These are phyloP conservation scores for Pristionchus exspectatus DNA, from an alignment of 2,888 invertebrate genomes.

Conservation along the genomic window DNA sequence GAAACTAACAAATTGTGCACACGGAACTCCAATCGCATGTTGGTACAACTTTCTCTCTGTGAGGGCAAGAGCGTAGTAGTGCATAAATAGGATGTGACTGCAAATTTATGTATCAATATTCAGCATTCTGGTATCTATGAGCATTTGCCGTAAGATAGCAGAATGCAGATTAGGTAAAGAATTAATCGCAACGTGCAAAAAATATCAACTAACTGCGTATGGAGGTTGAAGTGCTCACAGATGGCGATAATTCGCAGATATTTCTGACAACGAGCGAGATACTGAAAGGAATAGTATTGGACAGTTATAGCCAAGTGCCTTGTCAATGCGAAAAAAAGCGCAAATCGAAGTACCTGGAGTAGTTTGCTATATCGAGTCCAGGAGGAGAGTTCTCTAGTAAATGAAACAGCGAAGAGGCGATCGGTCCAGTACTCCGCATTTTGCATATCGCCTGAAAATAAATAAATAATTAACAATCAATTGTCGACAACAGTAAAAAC, in stretches of 20 bases:
- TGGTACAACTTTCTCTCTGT: slow-evolving; percentile 28
- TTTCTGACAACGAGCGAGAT: slow-evolving; percentile 32
- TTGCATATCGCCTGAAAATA: slow-evolving; percentile 26
- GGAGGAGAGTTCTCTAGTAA: background rate
- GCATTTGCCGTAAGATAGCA: background rate
- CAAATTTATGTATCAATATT: background rate
- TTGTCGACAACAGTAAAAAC: too few species aligned
- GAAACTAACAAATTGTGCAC: slow-evolving; percentile 41
- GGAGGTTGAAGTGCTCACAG: slow-evolving; percentile 47
- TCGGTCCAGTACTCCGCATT: slow-evolving; percentile 51
- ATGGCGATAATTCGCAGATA: slow-evolving; percentile 36
- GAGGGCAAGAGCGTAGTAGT: slow-evolving; percentile 64
- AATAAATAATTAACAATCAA: background rate
- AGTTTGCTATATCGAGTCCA: slow-evolving; percentile 39
- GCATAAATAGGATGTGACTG: slow-evolving; percentile 68
- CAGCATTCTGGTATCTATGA: too few species aligned
- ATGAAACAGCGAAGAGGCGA: slow-evolving; percentile 39
- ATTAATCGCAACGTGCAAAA: background rate
- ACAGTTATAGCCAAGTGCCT: background rate
- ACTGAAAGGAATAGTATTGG: background rate
- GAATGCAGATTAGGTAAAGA: background rate
- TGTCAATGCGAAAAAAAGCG: too few species aligned
- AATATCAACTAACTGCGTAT: background rate
- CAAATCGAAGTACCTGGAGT: background rate
- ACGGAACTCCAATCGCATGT: background rate